These are phyloP conservation scores for Malacosoma neustria DNA, from an alignment of 2,888 invertebrate species.

Conservation along the genomic window DNA sequence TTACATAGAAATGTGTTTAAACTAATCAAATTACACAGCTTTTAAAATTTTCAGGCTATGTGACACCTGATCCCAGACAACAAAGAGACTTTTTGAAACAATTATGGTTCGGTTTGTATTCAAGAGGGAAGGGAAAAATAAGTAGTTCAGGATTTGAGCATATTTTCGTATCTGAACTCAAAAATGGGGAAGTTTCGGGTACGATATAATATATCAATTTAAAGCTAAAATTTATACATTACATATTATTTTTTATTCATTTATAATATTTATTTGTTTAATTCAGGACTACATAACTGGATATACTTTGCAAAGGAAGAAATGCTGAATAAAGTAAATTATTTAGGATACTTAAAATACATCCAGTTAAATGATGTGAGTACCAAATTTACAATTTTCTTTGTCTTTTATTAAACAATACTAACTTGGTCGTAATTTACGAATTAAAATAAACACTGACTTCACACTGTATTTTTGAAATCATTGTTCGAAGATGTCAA, in stretches of 20 bases:
- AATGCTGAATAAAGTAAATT: conserved; percentile 79
- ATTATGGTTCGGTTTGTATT: conserved; percentile 88
- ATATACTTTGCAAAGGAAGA: conserved; percentile 89
- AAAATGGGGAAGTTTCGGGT: conserved; percentile 81
- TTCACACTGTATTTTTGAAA: too few relatives aligned
- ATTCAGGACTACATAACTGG: conserved; percentile 91
- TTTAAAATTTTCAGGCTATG: conserved; percentile 67
- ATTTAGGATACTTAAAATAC: conserved; percentile 86
- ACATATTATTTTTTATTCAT: too few relatives aligned
- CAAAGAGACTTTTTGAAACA: conserved; percentile 83
- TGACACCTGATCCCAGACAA: conserved; percentile 78
- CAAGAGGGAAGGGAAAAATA: conserved; percentile 83
- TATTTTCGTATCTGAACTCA: conserved; percentile 91
- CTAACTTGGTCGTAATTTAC: too few relatives aligned
- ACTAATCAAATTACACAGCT: too few relatives aligned
- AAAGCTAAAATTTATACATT: too few relatives aligned
- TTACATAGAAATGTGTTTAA: too few relatives aligned
- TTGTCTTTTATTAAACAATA: too few relatives aligned
- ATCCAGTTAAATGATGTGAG: conserved; percentile 82
- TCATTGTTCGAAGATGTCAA: too few relatives aligned
- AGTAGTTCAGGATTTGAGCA: conserved; percentile 96
- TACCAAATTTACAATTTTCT: background rate
- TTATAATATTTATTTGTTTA: too few relatives aligned
- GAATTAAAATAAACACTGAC: too few relatives aligned
- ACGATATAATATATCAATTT: too few relatives aligned